Evolutionary conservation across 2,113 vertebrate genomes (phyloP), one percentile per base, ranked within the genome.

Genomic region (Meriones unguiculatus): DNA sequence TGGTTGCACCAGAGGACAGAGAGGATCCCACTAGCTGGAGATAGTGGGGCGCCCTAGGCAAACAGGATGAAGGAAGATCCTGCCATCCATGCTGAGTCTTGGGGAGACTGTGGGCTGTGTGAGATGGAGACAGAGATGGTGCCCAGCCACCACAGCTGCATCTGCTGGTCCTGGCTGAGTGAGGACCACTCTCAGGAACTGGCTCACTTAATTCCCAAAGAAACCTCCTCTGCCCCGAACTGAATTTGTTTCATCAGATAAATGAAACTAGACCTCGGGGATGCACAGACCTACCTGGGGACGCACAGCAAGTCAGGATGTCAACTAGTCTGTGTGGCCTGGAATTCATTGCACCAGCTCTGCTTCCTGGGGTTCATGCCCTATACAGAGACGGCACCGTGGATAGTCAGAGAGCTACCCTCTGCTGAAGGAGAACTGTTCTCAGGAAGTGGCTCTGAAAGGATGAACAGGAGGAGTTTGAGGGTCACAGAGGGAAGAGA

Each of bases 401-500:
- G 38, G 10, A 69, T 10, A 28, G n/a, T 9, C 54, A 65, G 62
- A 6, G 13, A 64, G n/a, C 9, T 9, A 9, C 1, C 18, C 10
- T 65, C 5, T 32, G 18, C 13, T 14, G 65, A 69, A 85, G 72
- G 75, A 5, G 25, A 18, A 13, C 17, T 67, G 82, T 65, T 64
- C 89, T 93, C 41, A 85, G 22, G 35, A 84, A 82, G 80, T 9
- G 41, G 25, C 24, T 41, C 89, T 85, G 59, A 73, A 73, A 64
- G 90, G 85, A 46, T 77, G 87, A 76, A 5, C 46, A 89, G 30
- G 84, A 80, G 69, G 84, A 80, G 69, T 77, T 94, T 59, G 17
- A 59, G 24, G 52, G 73, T 87, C 59, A 25, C 2, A 89, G 54
- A 50, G 38, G 28, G 5, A 62, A 35, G 32, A 84, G 14, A 84